A percentile compares a stretch with the other conserved stretches of the same genome.
Conservation (phyloP, 2,888 invertebrate species). For the Pristionchus entomophagus region DNA sequence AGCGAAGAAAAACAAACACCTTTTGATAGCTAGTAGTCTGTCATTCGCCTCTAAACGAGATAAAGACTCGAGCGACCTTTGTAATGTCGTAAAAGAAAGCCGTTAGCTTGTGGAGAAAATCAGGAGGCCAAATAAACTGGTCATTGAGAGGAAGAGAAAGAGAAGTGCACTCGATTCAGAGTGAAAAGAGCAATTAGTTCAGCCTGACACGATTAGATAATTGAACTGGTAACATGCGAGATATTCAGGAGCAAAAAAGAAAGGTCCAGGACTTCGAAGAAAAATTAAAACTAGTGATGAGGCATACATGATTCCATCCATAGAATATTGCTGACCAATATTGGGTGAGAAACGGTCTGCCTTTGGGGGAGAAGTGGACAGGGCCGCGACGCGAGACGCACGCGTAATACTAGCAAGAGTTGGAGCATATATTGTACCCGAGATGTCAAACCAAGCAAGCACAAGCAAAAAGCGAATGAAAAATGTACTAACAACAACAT, state of each 20-base stretch:
- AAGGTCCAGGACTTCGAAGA: no score
- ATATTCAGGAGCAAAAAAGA: background rate
- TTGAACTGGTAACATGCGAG: background rate
- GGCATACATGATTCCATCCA: no score
- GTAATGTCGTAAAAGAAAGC: constrained; percentile 14
- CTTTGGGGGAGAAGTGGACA: constrained; percentile 20
- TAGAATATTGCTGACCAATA: constrained; percentile 14
- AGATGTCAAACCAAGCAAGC: background rate
- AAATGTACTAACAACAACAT: no score
- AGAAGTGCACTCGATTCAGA: background rate
- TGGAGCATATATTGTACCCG: background rate
- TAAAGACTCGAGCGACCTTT: background rate
- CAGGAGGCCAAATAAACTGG: background rate
- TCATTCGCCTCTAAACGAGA: constrained; percentile 1
- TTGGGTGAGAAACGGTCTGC: constrained; percentile 22
- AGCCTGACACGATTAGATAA: background rate
- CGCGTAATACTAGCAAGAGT: background rate
- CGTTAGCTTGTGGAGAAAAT: background rate
- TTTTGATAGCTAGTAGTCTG: background rate
- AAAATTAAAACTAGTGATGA: no score
- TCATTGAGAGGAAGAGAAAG: constrained; percentile 15
- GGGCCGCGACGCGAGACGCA: constrained; percentile 15
- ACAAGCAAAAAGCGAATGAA: background rate
- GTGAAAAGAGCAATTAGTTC: constrained; percentile 16
- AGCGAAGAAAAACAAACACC: background rate